Evolutionary conservation across 1,140 invertebrate genomes (phyloP).

Genomic region (Nylanderia fulva): DNA sequence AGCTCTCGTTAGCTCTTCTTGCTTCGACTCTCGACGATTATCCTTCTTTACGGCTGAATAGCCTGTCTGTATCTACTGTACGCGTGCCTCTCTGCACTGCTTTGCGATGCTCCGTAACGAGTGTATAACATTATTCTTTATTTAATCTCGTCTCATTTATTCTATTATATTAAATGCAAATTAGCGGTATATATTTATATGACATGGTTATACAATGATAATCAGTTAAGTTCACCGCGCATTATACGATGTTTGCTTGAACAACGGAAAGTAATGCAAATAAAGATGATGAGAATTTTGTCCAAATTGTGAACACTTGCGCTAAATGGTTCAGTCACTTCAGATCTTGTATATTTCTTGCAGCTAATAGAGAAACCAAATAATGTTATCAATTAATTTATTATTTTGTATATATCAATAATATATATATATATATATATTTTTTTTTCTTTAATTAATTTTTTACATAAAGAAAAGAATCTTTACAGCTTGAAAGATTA

Average conservation of each 20-base stretch:
- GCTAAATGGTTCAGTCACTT: neutral
- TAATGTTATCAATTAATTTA: neutral
- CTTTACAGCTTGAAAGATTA: neutral
- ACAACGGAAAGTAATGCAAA: neutral
- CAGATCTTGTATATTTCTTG: too few relatives aligned
- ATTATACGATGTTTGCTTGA: neutral
- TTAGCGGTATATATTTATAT: constrained; percentile 4
- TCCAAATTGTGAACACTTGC: neutral
- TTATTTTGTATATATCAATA: neutral
- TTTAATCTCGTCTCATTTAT: constrained; percentile 27
- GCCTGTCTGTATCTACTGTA: neutral
- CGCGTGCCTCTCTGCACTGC: neutral
- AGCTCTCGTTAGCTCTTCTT: constrained; percentile 81
- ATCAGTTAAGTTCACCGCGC: neutral
- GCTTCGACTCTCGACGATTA: constrained; percentile 74
- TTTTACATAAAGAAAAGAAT: neutral
- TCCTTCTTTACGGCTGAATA: constrained; percentile 67
- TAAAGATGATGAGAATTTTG: neutral
- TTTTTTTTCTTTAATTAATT: constrained; percentile 10
- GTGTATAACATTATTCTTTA: constrained; percentile 6
- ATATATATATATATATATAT: neutral
- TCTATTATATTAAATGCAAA: neutral
- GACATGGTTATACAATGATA: too few relatives aligned
- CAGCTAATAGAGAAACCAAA: too few relatives aligned
- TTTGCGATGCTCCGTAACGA: constrained; percentile 22